phyloP scores from a whole-genome alignment of 2,888 invertebrate species.

The Parapristionchus giblindavisi region DNA sequence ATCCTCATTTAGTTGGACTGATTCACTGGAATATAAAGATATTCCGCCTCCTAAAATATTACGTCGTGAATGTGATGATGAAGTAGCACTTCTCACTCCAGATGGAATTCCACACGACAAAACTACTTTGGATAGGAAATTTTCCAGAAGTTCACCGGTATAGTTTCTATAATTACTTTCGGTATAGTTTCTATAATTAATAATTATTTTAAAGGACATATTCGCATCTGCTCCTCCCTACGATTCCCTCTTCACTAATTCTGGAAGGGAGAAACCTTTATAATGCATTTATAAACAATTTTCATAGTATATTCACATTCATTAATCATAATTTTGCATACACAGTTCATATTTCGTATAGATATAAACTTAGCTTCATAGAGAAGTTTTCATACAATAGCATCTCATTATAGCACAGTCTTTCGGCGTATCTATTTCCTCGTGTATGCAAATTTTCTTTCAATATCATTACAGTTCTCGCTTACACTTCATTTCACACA shows the following conservation, averaged over 20 bases:
- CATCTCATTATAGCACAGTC: no score
- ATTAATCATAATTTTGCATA: no score
- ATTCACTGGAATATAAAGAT: no score
- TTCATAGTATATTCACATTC: no score
- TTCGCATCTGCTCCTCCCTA: slow-evolving; percentile 11
- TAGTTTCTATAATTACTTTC: no score
- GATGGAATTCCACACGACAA: no score
- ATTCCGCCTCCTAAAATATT: background rate
- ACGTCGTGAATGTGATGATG: background rate
- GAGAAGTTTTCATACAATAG: no score
- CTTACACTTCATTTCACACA: background rate
- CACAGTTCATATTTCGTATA: background rate
- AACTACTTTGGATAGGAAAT: background rate
- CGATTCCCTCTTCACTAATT: background rate
- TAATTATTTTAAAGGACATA: no score
- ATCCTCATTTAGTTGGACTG: no score
- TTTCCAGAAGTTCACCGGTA: slow-evolving; percentile 12
- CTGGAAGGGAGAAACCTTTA: slow-evolving; percentile 9
- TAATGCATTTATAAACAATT: no score
- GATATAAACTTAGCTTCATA: background rate
- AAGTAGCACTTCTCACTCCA: background rate
- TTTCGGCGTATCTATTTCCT: background rate
- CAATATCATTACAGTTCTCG: background rate
- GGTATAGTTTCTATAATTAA: no score
- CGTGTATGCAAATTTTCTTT: background rate